These are phyloP conservation scores for Eulemur coronatus DNA, from an alignment of 2,797 vertebrate genomes.

Conservation along the genomic window DNA sequence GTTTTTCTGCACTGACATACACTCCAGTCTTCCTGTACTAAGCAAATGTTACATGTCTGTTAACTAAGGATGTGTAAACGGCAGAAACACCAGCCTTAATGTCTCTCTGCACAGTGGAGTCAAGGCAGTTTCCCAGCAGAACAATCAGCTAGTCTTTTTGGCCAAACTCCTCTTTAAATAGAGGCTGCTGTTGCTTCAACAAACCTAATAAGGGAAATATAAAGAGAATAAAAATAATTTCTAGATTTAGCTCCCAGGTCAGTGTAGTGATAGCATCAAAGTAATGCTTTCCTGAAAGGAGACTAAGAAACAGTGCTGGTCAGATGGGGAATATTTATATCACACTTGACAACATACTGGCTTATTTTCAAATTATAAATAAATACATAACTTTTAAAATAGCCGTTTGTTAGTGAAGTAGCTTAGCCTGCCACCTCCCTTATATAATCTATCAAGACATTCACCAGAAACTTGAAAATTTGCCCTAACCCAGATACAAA, in stretches of 20 bases:
- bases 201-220: neutral
- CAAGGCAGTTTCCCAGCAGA: neutral
- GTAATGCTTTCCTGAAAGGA: neutral
- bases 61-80: neutral
- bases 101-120: neutral
- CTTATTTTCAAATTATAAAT: slow-evolving; percentile 22
- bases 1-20: neutral
- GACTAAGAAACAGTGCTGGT: neutral
- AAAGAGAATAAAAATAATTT: slow-evolving; percentile 29
- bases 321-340: neutral
- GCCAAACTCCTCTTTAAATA: slow-evolving; percentile 11
- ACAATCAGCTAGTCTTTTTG: neutral
- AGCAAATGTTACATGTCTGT: neutral
- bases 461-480: neutral
- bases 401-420: neutral
- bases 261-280: neutral
- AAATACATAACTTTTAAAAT: slow-evolving; percentile 21
- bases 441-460: neutral
- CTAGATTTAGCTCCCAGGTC: neutral
- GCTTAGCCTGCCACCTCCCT: neutral
- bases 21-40: neutral
- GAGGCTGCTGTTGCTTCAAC: neutral
- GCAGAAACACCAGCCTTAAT: neutral
- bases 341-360: neutral
- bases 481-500: neutral